Conservation (phyloP, 2,113 vertebrate genomes). For the Callaeas wilsoni region DNA sequence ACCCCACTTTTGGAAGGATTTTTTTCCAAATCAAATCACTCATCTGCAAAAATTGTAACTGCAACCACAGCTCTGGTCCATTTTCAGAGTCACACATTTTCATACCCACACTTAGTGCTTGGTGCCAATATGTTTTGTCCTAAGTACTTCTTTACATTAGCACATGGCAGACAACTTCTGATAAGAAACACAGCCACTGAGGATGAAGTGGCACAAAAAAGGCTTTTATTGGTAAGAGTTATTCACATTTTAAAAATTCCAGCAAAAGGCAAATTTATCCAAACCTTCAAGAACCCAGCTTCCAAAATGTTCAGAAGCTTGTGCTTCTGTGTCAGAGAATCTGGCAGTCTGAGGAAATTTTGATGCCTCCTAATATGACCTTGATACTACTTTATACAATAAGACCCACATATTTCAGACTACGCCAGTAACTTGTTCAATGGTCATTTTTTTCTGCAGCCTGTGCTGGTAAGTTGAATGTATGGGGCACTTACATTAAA, state of each 20-base stretch:
- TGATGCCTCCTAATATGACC: neutral
- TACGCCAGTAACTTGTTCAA: neutral
- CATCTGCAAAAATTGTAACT: neutral
- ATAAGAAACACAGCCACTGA: neutral
- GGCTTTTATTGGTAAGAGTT: neutral
- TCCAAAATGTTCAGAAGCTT: neutral
- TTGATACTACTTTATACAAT: neutral
- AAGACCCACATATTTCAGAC: neutral
- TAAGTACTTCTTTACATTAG: neutral
- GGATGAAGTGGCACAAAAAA: neutral
- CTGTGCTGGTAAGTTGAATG: neutral
- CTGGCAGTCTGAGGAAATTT: neutral
- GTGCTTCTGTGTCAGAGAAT: neutral
- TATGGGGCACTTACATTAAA: neutral
- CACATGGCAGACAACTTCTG: neutral
- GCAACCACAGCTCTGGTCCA: neutral
- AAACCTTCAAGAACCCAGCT: neutral
- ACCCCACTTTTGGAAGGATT: neutral
- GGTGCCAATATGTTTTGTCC: neutral
- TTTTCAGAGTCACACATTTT: neutral
- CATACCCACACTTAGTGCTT: neutral
- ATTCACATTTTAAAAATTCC: neutral
- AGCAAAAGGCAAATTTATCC: neutral
- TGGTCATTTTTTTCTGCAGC: neutral
- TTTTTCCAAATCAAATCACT: neutral